These are phyloP conservation scores for Neolamprologus falcicula DNA, from an alignment of 2,113 vertebrate species.

Conservation along the genomic window DNA sequence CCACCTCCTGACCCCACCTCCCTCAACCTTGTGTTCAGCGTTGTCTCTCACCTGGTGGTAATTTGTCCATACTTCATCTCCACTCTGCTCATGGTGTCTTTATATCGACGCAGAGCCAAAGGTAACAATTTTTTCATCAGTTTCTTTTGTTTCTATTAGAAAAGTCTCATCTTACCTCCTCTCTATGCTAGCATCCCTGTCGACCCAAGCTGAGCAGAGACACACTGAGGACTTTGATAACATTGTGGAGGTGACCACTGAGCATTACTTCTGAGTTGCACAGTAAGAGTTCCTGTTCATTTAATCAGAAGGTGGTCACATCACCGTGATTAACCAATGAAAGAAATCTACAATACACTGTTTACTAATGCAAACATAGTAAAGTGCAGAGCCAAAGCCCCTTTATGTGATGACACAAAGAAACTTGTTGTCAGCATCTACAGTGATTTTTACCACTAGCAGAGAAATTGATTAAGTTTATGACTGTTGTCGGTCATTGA, in stretches of 20 bases:
- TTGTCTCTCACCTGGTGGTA: not conserved
- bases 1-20: not conserved
- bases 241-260: not conserved
- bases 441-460: not conserved
- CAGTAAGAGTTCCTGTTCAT: not conserved
- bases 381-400: not conserved
- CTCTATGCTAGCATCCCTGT: not conserved
- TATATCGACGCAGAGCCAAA: not conserved
- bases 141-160: not conserved
- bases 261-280: not conserved
- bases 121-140: not conserved
- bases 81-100: not conserved
- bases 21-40: not conserved
- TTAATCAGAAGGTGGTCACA: accelerated
- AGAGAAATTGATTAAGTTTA: not conserved
- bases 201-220: not conserved
- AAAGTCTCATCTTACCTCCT: not conserved
- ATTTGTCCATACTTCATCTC: not conserved
- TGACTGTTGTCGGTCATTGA: not conserved
- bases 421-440: not conserved
- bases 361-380: not conserved
- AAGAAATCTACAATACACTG: accelerated
- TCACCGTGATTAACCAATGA: not conserved
- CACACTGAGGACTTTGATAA: not conserved
- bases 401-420: not conserved